Conservation (phyloP, 2,113 vertebrate species). For the Grammomys dolichurus region DNA sequence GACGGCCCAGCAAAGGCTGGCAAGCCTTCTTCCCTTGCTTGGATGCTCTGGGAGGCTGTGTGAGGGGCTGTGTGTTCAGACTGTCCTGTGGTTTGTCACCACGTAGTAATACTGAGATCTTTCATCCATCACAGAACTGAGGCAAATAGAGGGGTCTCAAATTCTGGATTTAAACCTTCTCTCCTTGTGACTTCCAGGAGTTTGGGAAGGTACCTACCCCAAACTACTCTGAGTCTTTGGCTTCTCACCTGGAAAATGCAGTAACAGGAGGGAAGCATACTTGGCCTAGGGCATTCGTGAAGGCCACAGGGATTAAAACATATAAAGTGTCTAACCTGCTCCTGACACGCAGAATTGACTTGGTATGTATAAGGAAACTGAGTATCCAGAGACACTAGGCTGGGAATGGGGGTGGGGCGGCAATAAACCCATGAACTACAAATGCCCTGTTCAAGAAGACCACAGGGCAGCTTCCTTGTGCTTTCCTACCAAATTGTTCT, state of each 20-base stretch:
- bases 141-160: background rate
- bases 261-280: background rate
- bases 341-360: background rate
- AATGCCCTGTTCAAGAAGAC: background rate
- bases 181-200: background rate
- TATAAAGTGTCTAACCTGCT: background rate
- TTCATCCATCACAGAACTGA: background rate
- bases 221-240: background rate
- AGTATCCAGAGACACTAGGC: background rate
- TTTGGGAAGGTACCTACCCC: background rate
- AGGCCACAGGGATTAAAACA: background rate
- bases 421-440: background rate
- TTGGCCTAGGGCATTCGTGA: background rate
- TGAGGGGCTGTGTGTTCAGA: background rate
- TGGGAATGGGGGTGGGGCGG: background rate
- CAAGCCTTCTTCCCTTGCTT: background rate
- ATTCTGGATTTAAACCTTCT: background rate
- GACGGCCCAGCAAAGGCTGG: conserved; percentile 28
- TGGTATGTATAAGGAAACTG: background rate
- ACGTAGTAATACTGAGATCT: background rate
- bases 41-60: background rate
- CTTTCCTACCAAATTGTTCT: background rate
- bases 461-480: background rate
- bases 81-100: background rate
- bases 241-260: background rate